Evolutionary conservation across 2,113 vertebrate genomes (phyloP).

Genomic region (Polyodon spathula): DNA sequence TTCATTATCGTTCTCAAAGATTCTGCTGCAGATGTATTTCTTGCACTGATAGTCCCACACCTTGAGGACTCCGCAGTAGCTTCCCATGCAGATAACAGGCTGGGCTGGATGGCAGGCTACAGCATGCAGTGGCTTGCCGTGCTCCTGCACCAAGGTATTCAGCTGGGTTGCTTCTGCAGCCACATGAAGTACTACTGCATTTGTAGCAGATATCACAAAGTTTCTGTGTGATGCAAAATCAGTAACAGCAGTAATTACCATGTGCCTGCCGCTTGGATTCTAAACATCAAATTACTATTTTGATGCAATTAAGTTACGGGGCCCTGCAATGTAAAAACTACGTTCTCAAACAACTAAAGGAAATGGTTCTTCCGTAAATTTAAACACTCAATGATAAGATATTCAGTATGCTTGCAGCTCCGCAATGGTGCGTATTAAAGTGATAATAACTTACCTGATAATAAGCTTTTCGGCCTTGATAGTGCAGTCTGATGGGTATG

Average conservation of each 20-base stretch:
- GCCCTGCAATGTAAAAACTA: no score
- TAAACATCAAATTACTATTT: no score
- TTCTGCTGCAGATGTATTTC: constrained; percentile 49
- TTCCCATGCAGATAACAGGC: constrained; percentile 62
- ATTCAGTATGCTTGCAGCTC: no score
- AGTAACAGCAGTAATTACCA: not conserved
- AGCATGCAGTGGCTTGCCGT: constrained; percentile 53
- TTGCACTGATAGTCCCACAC: constrained; percentile 69
- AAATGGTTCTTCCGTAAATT: no score
- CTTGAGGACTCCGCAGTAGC: constrained; percentile 64
- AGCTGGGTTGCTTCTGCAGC: constrained; percentile 38
- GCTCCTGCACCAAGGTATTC: constrained; percentile 58
- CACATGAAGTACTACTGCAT: constrained; percentile 61
- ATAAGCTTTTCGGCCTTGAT: constrained; percentile 39
- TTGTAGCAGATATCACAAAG: constrained; percentile 69
- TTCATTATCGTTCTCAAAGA: constrained; percentile 49
- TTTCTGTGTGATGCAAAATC: constrained; percentile 59
- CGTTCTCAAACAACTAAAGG: no score
- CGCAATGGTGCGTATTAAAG: not conserved
- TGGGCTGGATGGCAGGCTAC: constrained; percentile 72
- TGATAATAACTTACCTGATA: constrained; percentile 52
- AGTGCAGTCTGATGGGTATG: constrained; percentile 29
- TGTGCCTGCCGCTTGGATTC: not conserved
- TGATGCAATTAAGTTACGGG: no score
- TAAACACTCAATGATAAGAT: no score